Base-by-base conservation (phyloP, 2,797 vertebrate species). In the Octomys mimax region DNA sequence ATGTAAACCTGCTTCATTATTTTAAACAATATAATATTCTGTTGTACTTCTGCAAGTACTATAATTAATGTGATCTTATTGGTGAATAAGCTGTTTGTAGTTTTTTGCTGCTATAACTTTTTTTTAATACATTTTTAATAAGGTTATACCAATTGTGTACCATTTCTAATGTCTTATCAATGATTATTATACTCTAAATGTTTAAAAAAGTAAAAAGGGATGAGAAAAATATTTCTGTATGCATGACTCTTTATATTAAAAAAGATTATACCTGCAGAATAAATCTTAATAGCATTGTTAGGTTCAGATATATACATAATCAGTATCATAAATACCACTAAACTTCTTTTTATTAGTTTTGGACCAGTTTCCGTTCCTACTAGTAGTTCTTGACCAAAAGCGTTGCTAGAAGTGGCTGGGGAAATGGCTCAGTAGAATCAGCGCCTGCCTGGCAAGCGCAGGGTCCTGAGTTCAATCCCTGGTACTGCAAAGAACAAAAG, bases 271-370 rank as follows among this genome's bases (percentile, higher is more conserved):
- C 66, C n/a, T 91, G 1, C 84, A 95, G 21, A 33, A 26, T 90
- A 87, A 82, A 77, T 94, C 39, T 70, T 91, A 94, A 42, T 84
- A 91, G 59, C 77, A 88, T 92, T 82, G 14, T 81, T 95, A 31
- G 1, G n/a, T 92, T 26, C 95, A 79, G 28, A 31, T 85, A 46
- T 71, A 2, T 93, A 16, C 64, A 79, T 92, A 90, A 59, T 84
- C 57, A 77, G 21, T 91, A 62, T 93, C 18, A 31, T 70, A 61
- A 42, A 66, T 94, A 54, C 54, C 71, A 6, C 16, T 14, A 78
- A 26, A 11, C 36, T 89, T 22, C 13, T 49, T 59, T 94, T 94
- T 81, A 84, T 62, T 92, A 57, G 64, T 16, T 70, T 92, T 70
- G 8, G 84, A 57, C 18, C 5, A 70, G 7, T 84, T 91, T 88